Evolutionary conservation across 2,888 invertebrate species (phyloP).

Genomic region (Nemurella pictetii): DNA sequence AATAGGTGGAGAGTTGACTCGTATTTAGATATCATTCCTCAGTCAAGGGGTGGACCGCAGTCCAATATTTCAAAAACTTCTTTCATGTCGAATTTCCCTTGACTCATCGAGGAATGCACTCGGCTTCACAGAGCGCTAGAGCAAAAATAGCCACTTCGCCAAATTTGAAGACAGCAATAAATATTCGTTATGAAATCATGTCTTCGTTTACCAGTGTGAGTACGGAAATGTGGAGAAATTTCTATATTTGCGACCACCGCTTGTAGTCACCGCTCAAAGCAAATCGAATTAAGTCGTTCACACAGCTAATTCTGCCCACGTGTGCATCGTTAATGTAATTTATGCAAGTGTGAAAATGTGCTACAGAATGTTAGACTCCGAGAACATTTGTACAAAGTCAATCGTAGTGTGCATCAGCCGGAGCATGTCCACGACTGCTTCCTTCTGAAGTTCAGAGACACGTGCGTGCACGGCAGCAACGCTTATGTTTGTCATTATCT

Average conservation of each 20-base stretch:
- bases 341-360: background rate
- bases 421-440: background rate
- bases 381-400: background rate
- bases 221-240: background rate
- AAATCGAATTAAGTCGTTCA: background rate
- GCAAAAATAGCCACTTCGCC: background rate
- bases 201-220: background rate
- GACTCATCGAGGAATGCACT: background rate
- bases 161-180: background rate
- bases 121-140: background rate
- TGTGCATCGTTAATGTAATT: background rate
- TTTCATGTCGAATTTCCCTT: background rate
- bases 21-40: too few species aligned
- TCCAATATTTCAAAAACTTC: too few species aligned
- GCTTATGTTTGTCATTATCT: background rate
- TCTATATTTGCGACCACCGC: background rate
- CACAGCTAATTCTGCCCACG: background rate
- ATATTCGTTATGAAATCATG: background rate
- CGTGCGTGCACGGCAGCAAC: background rate
- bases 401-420: background rate
- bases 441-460: too few species aligned
- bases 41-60: too few species aligned
- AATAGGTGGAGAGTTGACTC: too few species aligned
- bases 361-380: background rate
- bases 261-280: background rate